phyloP scores from a whole-genome alignment of 2,888 invertebrate genomes.

The Spatulosminthurus flaviceps region DNA sequence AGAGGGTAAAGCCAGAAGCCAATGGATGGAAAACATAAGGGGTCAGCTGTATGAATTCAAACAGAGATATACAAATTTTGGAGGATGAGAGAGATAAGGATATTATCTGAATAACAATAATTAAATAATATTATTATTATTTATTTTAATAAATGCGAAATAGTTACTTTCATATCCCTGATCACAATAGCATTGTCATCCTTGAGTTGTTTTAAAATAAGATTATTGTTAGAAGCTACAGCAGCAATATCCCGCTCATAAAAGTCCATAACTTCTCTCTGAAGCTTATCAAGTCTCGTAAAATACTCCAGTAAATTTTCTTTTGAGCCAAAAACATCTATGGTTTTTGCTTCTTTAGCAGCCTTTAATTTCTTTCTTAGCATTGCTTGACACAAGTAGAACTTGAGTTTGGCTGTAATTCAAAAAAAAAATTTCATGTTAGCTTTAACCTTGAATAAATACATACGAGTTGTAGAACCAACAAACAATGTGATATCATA shows the following conservation, averaged over 20 bases:
- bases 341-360: not conserved
- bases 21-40: no score
- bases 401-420: conserved; percentile 12
- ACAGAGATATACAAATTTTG: no score
- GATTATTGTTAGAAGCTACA: not conserved
- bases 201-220: conserved; percentile 6
- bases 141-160: conserved; percentile 32
- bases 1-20: no score
- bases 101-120: no score
- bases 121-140: no score
- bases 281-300: conserved; percentile 11
- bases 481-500: no score
- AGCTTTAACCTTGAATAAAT: not conserved
- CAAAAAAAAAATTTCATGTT: not conserved
- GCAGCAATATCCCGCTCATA: conserved; percentile 31
- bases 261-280: conserved; percentile 10
- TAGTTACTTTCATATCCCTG: conserved; percentile 33
- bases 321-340: not conserved
- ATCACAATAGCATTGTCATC: conserved; percentile 23
- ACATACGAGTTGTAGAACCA: no score
- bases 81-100: no score
- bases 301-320: conserved; percentile 13
- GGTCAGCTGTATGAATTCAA: no score
- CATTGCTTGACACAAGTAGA: conserved; percentile 23
- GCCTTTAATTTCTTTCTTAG: conserved; percentile 28